phyloP scores from a whole-genome alignment of 37 sponge, comb jelly and placozoan genomes.

The Theonella swinhoei region DNA sequence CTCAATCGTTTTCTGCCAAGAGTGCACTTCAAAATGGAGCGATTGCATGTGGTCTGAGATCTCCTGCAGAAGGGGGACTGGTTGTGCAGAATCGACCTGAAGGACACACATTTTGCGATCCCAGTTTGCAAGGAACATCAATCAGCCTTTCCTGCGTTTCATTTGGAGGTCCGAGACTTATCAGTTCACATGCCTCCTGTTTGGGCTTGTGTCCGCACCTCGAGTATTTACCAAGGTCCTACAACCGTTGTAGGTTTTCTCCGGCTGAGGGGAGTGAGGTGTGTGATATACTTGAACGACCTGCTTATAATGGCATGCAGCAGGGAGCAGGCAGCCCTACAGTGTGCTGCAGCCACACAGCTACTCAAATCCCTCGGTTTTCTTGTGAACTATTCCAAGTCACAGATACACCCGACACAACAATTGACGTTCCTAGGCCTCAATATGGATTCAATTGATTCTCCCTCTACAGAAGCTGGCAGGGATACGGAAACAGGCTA shows the following conservation, averaged over 20 bases:
- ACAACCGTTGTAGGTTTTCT: slow-evolving; percentile 14
- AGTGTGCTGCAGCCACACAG: neutral
- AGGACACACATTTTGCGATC: slow-evolving; percentile 20
- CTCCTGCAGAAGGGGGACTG: slow-evolving; percentile 19
- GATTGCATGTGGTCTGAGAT: slow-evolving; percentile 16
- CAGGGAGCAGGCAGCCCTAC: neutral
- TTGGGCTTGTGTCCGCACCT: slow-evolving; percentile 29
- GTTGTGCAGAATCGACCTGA: slow-evolving; percentile 19
- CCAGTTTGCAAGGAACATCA: neutral
- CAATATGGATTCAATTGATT: no score
- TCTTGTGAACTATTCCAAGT: slow-evolving; percentile 28
- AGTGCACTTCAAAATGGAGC: slow-evolving; percentile 38
- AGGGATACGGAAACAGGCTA: neutral
- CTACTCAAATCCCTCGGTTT: slow-evolving; percentile 38
- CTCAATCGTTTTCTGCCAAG: neutral
- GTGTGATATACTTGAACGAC: slow-evolving; percentile 39
- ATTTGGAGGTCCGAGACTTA: slow-evolving; percentile 4
- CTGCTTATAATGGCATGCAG: slow-evolving; percentile 26
- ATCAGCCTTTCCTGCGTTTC: slow-evolving; percentile 15
- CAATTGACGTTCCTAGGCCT: no score
- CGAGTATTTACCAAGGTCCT: slow-evolving; percentile 31
- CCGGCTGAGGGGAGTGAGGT: neutral
- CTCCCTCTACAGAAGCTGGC: slow-evolving; percentile 8
- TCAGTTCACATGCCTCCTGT: slow-evolving; percentile 6
- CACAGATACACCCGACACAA: slow-evolving; percentile 7